These are phyloP conservation scores for Pterobdella sp. DNA, from an alignment of 2,888 invertebrate species.

Conservation along the genomic window DNA sequence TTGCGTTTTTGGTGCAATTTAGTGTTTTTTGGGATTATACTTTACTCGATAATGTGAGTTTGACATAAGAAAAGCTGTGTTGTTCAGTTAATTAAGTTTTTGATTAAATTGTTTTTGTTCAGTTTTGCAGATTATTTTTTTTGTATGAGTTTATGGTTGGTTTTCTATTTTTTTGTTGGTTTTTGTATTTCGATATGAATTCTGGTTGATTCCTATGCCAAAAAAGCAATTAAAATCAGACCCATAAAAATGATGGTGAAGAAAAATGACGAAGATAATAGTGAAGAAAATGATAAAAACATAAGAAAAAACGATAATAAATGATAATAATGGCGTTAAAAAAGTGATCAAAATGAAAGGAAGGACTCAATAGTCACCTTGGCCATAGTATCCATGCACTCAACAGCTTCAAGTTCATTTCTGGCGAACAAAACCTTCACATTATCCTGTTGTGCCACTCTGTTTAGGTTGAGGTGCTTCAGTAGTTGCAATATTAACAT, in stretches of 20 bases:
- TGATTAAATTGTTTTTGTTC: too few species aligned
- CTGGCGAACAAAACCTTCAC: conserved; percentile 1
- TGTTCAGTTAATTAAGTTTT: too few species aligned
- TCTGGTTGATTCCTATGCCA: too few species aligned
- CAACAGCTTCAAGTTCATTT: background rate
- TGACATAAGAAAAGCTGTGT: too few species aligned
- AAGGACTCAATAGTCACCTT: background rate
- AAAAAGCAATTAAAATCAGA: too few species aligned
- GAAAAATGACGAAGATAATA: background rate
- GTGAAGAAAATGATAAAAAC: background rate
- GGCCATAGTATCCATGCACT: background rate
- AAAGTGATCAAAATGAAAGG: background rate
- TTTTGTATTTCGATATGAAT: too few species aligned
- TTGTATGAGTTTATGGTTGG: background rate
- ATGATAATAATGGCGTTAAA: background rate
- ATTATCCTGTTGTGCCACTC: background rate
- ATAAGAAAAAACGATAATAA: background rate
- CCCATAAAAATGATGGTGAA: background rate
- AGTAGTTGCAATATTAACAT: too few species aligned
- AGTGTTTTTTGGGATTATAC: too few species aligned
- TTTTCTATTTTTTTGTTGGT: background rate
- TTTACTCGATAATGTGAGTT: too few species aligned
- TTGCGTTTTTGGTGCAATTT: too few species aligned
- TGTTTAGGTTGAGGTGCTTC: too few species aligned
- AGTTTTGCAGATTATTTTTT: too few species aligned